A percentile compares a stretch with the other conserved stretches of the same genome.
Evolutionary conservation across 1,140 invertebrate genomes (phyloP).

Genomic region (Tetranychus urticae): DNA sequence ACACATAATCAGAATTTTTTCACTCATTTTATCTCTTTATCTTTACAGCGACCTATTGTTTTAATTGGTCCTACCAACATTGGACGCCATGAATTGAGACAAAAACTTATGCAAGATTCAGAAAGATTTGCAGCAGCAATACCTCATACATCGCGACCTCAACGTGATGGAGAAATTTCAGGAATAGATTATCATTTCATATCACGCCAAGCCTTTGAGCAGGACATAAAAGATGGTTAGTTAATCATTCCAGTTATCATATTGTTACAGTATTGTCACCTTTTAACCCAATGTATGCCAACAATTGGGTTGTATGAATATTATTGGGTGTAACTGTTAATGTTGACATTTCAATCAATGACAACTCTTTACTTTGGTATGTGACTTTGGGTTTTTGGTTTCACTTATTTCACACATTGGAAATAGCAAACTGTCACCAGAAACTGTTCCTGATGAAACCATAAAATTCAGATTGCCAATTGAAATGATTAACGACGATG

Average conservation of each 20-base stretch:
- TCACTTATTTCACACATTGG: too few species aligned
- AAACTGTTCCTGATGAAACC: neutral
- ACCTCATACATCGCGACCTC: conserved; percentile 28
- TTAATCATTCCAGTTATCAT: neutral
- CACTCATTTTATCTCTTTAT: neutral
- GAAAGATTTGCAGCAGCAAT: conserved; percentile 28
- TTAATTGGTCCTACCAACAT: conserved; percentile 30
- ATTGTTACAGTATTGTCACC: too few species aligned
- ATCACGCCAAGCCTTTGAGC: conserved; percentile 92
- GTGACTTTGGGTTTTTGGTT: neutral
- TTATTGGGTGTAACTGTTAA: too few species aligned
- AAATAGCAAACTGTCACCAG: neutral
- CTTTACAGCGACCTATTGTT: conserved; percentile 23
- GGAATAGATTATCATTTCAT: conserved; percentile 31
- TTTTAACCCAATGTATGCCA: too few species aligned
- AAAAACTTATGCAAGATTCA: conserved; percentile 26
- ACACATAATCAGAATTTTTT: too few species aligned
- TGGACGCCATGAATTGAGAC: conserved; percentile 27
- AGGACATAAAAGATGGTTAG: conserved; percentile 41
- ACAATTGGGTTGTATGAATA: too few species aligned
- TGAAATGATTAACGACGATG: too few species aligned
- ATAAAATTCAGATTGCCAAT: neutral
- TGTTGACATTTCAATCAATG: too few species aligned
- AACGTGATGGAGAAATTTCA: conserved; percentile 23
- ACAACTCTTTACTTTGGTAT: neutral